Conservation (phyloP, 1,140 invertebrate species). For the Achatina immaculata region DNA sequence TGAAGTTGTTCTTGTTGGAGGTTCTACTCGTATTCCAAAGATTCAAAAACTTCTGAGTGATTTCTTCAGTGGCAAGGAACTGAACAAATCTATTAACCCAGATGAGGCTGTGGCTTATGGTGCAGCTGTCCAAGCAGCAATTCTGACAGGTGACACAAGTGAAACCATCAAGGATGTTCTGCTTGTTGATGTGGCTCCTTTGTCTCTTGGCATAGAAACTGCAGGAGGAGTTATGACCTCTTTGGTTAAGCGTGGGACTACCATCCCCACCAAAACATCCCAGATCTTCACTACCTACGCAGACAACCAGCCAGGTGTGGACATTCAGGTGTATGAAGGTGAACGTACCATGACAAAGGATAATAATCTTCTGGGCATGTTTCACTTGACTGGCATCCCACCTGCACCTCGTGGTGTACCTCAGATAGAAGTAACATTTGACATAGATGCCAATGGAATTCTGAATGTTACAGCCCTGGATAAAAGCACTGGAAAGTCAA, state of each 20-base stretch:
- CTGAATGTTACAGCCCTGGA: slow-evolving; percentile 78
- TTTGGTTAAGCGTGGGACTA: slow-evolving; percentile 62
- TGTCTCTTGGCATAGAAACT: slow-evolving; percentile 70
- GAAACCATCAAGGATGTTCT: slow-evolving; percentile 62
- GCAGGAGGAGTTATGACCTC: slow-evolving; percentile 77
- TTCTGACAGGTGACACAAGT: slow-evolving; percentile 60
- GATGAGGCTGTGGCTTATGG: slow-evolving; percentile 73
- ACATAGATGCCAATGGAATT: slow-evolving; percentile 2
- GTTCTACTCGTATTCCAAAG: slow-evolving; percentile 78
- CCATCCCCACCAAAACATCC: slow-evolving; percentile 66
- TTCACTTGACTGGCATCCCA: slow-evolving; percentile 88
- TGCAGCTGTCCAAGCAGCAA: slow-evolving; percentile 75
- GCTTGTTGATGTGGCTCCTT: slow-evolving; percentile 60
- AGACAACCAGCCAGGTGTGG: slow-evolving; percentile 82
- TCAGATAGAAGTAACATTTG: slow-evolving; percentile 60
- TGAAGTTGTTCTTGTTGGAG: slow-evolving; percentile 95
- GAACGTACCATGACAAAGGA: slow-evolving; percentile 81
- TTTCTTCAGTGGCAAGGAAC: slow-evolving; percentile 75
- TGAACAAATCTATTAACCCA: slow-evolving; percentile 81
- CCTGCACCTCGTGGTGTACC: slow-evolving; percentile 73
- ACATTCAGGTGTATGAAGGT: slow-evolving; percentile 84
- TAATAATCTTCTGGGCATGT: slow-evolving; percentile 42
- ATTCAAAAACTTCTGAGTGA: slow-evolving; percentile 94
- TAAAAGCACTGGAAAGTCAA: slow-evolving; percentile 82
- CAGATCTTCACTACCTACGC: slow-evolving; percentile 68